A percentile compares a stretch with the other conserved stretches of the same genome.
These are phyloP conservation scores for Pterocles orientalis DNA, from an alignment of 2,113 vertebrate genomes.

Conservation along the genomic window DNA sequence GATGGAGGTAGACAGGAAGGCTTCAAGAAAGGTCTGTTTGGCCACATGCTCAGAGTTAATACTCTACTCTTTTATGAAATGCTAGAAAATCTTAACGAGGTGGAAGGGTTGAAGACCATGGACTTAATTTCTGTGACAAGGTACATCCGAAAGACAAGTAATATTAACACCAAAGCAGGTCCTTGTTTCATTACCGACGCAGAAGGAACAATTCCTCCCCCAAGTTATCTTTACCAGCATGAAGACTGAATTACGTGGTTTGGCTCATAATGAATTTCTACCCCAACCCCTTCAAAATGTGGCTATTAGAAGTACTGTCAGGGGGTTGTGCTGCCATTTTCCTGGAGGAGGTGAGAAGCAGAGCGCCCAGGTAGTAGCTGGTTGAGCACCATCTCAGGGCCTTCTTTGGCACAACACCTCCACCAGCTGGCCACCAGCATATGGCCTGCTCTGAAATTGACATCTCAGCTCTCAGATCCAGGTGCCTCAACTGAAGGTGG, in stretches of 20 bases:
- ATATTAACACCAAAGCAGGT: not conserved
- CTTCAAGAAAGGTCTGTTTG: not conserved
- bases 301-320: not conserved
- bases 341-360: not conserved
- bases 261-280: not conserved
- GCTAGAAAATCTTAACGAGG: not conserved
- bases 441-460: not conserved
- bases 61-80: not conserved
- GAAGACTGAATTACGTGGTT: not conserved
- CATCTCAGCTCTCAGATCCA: not conserved
- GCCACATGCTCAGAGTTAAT: not conserved
- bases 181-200: not conserved
- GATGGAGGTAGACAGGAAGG: not conserved
- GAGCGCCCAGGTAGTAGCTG: accelerated
- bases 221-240: not conserved
- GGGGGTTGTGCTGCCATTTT: not conserved
- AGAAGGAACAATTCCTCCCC: not conserved
- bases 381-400: not conserved
- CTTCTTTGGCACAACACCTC: not conserved
- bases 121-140: not conserved
- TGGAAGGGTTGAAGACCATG: not conserved
- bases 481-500: not conserved
- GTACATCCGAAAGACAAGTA: not conserved
- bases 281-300: not conserved
- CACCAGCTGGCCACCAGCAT: not conserved